Base-by-base conservation (phyloP, 2,797 vertebrate genomes). In the Pipistrellus nathusii region DNA sequence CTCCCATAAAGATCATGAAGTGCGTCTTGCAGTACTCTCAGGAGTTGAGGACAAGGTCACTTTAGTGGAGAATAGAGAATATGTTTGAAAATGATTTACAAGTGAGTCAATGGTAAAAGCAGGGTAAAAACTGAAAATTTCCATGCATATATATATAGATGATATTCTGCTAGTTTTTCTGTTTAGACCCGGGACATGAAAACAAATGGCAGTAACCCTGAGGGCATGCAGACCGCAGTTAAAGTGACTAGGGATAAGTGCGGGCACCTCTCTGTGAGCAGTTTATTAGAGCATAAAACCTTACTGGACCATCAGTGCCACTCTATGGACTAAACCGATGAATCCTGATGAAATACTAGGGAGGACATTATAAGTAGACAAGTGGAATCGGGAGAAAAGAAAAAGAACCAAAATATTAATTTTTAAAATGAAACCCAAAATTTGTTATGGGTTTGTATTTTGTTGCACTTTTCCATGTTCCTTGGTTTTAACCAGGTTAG, bases 21-120 rank as follows among this genome's bases (percentile, higher is more conserved):
- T 57, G 25, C 94, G 18, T 93, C 32, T 82, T 73, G 4, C 25
- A 64, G 21, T 91, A 15, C 20, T 10, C 0, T 51, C 18, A 88
- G 55, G 62, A 90, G n/a, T 62, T 72, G 75, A 87, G 18, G 20
- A 64, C 21, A 75, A 84, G 53, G 69, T 85, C 46, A 72, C 88
- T 75, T 66, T 62, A 51, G 35, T 69, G 9, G 25, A 27, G 30
- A 81, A 48, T 5, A 66, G 3, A 84, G 23, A 53, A 46, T 38
- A 87, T 30, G 75, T 76, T 71, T 71, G 51, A 92, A 92, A 93
- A 87, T 81, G 27, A 91, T 44, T 93, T 85, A 81, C 20, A 68
- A 32, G 81, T 59, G 17, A 90, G 35, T 88, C 59, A 57, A 21
- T 83, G 41, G 41, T 71, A 77, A 48, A 91, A 62, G 27, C 23